Conservation (phyloP, 2,888 invertebrate species). For the Pollenia amentaria region DNA sequence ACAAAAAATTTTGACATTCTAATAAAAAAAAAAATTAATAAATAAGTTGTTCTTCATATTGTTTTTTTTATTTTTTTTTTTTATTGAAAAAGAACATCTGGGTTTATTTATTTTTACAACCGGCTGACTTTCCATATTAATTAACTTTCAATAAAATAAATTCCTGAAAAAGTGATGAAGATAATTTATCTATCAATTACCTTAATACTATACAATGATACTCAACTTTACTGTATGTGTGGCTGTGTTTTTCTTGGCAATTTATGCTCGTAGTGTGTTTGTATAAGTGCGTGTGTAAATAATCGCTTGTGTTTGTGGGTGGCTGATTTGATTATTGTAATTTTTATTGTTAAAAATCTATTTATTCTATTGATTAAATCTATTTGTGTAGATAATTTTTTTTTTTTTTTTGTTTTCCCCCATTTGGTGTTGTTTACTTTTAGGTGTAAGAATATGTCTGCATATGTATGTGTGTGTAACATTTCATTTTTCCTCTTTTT, state of each 20-base stretch:
- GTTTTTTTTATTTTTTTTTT: not conserved
- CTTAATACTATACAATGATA: constrained; percentile 28
- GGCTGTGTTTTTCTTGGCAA: too few species aligned
- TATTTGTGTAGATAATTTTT: constrained; percentile 4
- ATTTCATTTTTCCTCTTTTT: not conserved
- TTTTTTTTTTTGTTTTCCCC: not conserved
- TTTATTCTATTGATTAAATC: constrained; percentile 22
- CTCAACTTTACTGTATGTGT: not conserved
- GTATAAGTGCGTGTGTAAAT: not conserved
- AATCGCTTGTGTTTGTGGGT: not conserved
- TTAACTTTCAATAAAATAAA: constrained; percentile 32
- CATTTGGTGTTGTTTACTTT: not conserved
- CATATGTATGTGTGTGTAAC: not conserved
- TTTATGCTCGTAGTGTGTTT: too few species aligned
- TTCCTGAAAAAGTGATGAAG: not conserved
- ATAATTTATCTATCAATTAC: constrained; percentile 53
- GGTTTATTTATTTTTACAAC: not conserved
- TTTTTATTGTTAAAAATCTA: constrained; percentile 40
- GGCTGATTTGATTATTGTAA: constrained; percentile 40
- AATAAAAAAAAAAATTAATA: constrained; percentile 4
- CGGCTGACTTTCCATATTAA: not conserved
- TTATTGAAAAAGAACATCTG: constrained; percentile 2
- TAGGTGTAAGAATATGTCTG: not conserved
- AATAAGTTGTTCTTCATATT: constrained; percentile 6
- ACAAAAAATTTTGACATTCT: not conserved